Percentiles rank a stretch among this genome's conserved stretches.
These are phyloP conservation scores for Otus sunia DNA, from an alignment of 2,113 vertebrate genomes.

Conservation along the genomic window DNA sequence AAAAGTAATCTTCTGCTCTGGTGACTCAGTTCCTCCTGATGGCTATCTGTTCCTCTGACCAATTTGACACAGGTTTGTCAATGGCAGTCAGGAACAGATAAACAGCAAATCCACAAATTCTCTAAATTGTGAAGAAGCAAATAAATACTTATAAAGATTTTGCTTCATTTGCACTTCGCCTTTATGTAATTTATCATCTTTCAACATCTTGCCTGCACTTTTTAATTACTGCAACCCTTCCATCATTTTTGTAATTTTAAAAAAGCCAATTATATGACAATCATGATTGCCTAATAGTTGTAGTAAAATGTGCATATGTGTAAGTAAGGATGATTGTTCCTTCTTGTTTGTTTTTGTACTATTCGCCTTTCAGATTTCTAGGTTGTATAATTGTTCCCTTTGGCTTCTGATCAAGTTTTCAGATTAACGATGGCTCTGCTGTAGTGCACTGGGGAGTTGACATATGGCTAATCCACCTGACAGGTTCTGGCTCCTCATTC, in stretches of 20 bases:
- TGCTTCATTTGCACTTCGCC: constrained; percentile 3
- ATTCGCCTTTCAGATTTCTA: constrained; percentile 60
- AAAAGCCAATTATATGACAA: constrained; percentile 39
- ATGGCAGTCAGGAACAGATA: background rate
- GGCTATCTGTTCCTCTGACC: background rate
- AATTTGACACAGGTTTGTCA: background rate
- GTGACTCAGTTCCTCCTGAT: background rate
- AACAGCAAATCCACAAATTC: background rate
- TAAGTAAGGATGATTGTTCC: constrained; percentile 39
- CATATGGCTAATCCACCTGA: constrained; percentile 34
- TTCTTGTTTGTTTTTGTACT: constrained; percentile 62
- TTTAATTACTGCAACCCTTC: constrained; percentile 61
- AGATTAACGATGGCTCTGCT: constrained; percentile 62
- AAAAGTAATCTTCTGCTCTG: background rate
- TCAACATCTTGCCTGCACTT: constrained; percentile 25
- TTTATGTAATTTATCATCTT: constrained; percentile 41
- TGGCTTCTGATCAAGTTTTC: constrained; percentile 65
- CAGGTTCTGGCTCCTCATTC: background rate
- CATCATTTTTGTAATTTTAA: constrained; percentile 15
- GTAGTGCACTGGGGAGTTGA: background rate
- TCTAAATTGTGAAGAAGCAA: background rate
- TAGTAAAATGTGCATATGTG: constrained; percentile 36
- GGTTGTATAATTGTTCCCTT: constrained; percentile 72
- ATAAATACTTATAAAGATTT: constrained; percentile 3
- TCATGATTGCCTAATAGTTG: constrained; percentile 30